A percentile compares a stretch with the other conserved stretches of the same genome.
phyloP scores from a whole-genome alignment of 2,888 invertebrate genomes.

The Cataglyphis livida region DNA sequence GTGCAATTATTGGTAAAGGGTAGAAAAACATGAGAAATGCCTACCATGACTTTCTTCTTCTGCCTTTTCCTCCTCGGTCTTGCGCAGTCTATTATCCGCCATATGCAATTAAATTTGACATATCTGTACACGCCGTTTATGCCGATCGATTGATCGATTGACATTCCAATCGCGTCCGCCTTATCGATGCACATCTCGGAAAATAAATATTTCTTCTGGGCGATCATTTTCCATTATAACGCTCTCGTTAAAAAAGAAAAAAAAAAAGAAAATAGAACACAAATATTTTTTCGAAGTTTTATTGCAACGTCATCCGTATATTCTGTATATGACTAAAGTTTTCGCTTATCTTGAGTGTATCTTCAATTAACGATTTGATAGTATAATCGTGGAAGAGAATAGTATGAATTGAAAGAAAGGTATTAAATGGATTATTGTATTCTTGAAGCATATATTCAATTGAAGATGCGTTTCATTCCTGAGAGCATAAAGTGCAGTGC shows the following conservation, averaged over 20 bases:
- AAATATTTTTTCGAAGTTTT: conserved; percentile 5
- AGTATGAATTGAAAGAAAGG: not conserved
- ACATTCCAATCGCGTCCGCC: not conserved
- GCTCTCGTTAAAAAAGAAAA: not conserved
- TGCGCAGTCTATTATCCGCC: conserved; percentile 26
- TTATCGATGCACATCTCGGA: conserved; percentile 14
- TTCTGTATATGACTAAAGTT: conserved; percentile 6
- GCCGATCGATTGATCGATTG: conserved; percentile 15
- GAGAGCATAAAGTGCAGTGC: not conserved
- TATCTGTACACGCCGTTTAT: conserved; percentile 31
- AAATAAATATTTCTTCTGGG: not conserved
- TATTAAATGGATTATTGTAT: conserved; percentile 11
- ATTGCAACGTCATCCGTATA: not conserved
- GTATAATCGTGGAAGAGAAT: conserved; percentile 12
- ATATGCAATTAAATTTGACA: conserved; percentile 51
- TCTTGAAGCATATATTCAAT: conserved; percentile 1
- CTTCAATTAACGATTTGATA: conserved; percentile 17
- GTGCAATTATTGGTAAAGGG: conserved; percentile 34
- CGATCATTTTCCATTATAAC: conserved; percentile 5
- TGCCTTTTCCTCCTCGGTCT: conserved; percentile 26
- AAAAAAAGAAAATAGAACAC: not conserved
- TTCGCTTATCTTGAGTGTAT: not conserved
- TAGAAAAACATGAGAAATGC: conserved; percentile 17
- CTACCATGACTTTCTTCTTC: conserved; percentile 34
- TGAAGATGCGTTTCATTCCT: conserved; percentile 18